Evolutionary conservation across 1,140 invertebrate species (phyloP).

Genomic region (Pentalonia nigronervosa): DNA sequence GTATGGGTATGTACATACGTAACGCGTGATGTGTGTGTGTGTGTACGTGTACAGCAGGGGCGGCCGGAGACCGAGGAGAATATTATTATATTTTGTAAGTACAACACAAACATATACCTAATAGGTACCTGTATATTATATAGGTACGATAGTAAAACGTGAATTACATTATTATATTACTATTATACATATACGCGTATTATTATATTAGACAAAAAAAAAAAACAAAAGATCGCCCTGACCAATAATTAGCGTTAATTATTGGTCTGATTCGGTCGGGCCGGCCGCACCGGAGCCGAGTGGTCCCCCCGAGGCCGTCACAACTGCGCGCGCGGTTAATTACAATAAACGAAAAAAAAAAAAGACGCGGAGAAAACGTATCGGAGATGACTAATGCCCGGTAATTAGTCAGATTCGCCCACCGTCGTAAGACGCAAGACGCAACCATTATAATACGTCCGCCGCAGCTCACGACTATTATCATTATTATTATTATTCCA

Average conservation of each 20-base stretch:
- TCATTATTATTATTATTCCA: not conserved
- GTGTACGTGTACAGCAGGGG: not conserved
- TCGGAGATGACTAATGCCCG: slow-evolving; percentile 56
- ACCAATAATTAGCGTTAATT: slow-evolving; percentile 58
- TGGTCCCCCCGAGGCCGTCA: slow-evolving; percentile 48
- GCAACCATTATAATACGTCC: not conserved
- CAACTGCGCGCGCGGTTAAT: slow-evolving; percentile 49
- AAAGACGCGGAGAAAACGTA: slow-evolving; percentile 46
- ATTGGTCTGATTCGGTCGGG: slow-evolving; percentile 53
- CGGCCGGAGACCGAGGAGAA: not conserved
- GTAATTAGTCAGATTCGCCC: slow-evolving; percentile 58
- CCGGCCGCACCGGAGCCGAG: slow-evolving; percentile 17
- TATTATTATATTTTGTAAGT: not conserved
- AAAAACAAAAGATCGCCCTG: slow-evolving; percentile 53
- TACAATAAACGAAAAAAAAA: slow-evolving; percentile 28
- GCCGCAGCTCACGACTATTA: slow-evolving; percentile 41
- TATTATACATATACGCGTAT: not conserved
- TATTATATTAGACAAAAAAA: not conserved
- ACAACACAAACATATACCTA: too few relatives aligned
- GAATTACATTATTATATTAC: not conserved
- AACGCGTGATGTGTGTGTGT: not conserved
- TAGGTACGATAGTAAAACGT: not conserved
- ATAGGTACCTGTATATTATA: too few relatives aligned
- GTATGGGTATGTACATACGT: too few relatives aligned
- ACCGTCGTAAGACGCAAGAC: slow-evolving; percentile 4